phyloP scores from a whole-genome alignment of 1,140 invertebrate species.

The Drosophila lacteicornis region DNA sequence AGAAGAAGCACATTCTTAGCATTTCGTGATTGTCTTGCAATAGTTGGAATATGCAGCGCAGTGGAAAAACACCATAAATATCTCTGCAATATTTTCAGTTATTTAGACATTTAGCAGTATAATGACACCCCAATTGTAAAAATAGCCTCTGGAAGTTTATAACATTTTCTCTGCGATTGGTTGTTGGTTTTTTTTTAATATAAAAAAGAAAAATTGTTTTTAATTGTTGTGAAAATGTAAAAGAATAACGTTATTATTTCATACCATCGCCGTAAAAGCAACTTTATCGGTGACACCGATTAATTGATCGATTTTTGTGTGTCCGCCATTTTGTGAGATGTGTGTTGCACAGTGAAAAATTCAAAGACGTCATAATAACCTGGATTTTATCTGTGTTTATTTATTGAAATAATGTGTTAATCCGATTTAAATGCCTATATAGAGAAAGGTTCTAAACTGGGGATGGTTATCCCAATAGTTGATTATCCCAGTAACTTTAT shows the following conservation, averaged over 20 bases:
- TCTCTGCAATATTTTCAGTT: too few species aligned
- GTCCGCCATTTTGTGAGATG: constrained; percentile 39
- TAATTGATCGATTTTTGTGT: constrained; percentile 17
- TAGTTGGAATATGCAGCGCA: too few species aligned
- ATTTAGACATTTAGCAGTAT: too few species aligned
- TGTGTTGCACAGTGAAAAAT: constrained; percentile 42
- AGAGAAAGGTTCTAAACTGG: background rate
- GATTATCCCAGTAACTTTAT: background rate
- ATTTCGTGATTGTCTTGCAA: too few species aligned
- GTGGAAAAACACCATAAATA: too few species aligned
- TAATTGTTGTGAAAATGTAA: background rate
- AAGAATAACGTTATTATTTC: background rate
- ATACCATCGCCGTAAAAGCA: background rate
- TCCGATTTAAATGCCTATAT: background rate
- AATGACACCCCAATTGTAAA: too few species aligned
- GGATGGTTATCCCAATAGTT: background rate
- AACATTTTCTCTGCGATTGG: too few species aligned
- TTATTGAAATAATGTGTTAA: background rate
- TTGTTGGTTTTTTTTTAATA: too few species aligned
- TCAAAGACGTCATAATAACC: constrained; percentile 35
- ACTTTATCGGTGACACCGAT: constrained; percentile 14
- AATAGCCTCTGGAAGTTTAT: too few species aligned
- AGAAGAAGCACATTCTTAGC: too few species aligned
- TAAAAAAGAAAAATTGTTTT: background rate
- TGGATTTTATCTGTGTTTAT: background rate